Conservation (phyloP, 2,797 vertebrate genomes). For the Chaetodon trifasciatus region DNA sequence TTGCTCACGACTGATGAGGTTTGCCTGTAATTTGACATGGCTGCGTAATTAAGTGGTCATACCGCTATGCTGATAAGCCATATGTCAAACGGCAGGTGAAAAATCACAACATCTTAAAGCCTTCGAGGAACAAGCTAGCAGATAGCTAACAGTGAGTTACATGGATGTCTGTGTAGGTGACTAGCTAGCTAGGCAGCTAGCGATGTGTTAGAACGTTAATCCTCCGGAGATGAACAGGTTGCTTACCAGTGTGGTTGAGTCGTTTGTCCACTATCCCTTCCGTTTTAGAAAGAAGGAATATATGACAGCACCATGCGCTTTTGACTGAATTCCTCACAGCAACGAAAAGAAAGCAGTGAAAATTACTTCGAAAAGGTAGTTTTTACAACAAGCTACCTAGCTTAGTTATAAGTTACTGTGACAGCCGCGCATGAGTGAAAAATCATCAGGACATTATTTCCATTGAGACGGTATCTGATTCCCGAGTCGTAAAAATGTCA, state of each 20-base stretch:
- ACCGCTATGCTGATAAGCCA: background rate
- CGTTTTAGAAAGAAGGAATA: background rate
- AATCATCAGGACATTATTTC: constrained; percentile 40
- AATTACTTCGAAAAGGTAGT: background rate
- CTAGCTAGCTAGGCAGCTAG: constrained; percentile 23
- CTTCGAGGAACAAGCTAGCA: background rate
- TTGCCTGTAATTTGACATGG: background rate
- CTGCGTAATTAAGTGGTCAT: background rate
- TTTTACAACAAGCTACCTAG: constrained; percentile 38
- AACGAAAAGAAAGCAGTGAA: background rate
- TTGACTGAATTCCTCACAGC: background rate
- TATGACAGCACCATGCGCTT: constrained; percentile 54
- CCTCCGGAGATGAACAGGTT: constrained; percentile 66
- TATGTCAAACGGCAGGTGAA: constrained; percentile 6
- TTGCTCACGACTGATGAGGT: background rate
- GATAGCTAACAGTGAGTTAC: background rate
- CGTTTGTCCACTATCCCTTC: constrained; percentile 40
- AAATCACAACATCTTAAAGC: background rate
- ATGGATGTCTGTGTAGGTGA: background rate
- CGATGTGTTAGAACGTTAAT: constrained; percentile 41
- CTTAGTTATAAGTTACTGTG: background rate
- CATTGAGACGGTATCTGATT: constrained; percentile 18
- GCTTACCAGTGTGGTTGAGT: constrained; percentile 77
- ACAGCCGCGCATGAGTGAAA: constrained; percentile 46
- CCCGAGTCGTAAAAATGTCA: background rate